Base-by-base conservation (phyloP, 2,797 vertebrate species). In the Sebastes alutus region DNA sequence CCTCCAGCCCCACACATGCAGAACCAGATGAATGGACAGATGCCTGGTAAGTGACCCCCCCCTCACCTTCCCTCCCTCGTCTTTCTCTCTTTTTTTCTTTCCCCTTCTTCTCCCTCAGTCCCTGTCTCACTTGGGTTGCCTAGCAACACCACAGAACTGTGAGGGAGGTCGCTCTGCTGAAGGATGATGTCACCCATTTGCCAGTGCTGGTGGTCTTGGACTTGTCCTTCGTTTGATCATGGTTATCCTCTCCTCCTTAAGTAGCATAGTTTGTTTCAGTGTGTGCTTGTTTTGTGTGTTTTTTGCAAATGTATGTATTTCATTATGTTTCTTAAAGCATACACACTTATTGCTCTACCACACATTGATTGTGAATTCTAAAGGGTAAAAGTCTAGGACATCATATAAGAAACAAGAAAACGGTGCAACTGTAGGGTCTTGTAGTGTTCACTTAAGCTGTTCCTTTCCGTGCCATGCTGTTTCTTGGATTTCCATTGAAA, bases 11-110 rank as follows among this genome's bases (percentile, higher is more conserved):
- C 98, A 83, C 98, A 99, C 96, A 98, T 99, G 97, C 98, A 99
- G 95, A 98, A 95, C 96, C 98, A 99, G 97, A 99, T 99, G 98
- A 99, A 99, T 93, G 98, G 98, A 95, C 98, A 99, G 97, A 99
- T 99, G 96, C 98, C 98, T 94, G 99, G 99, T 99, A 97, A 96
- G 96, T 95, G 92, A 90, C 33, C 22, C 59, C 55, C 33, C 8
- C 69, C 33, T 52, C 32, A 58, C 42, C 64, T 62, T 67, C 75
- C 59, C 52, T 58, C 77, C 71, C 68, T 74, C 29, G 18, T 82
- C 77, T 84, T 75, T 79, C 77, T 78, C 58, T 74, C 55, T 77
- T 75, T 78, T 84, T 84, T 69, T 76, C 72, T 81, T 56, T 85
- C 55, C 80, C 75, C 82, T 83, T 84, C 83, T 82, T 82, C 82